Percentiles rank a stretch among this genome's conserved stretches.
Conservation (phyloP, 2,113 vertebrate species). For the Terrapene triunguis region DNA sequence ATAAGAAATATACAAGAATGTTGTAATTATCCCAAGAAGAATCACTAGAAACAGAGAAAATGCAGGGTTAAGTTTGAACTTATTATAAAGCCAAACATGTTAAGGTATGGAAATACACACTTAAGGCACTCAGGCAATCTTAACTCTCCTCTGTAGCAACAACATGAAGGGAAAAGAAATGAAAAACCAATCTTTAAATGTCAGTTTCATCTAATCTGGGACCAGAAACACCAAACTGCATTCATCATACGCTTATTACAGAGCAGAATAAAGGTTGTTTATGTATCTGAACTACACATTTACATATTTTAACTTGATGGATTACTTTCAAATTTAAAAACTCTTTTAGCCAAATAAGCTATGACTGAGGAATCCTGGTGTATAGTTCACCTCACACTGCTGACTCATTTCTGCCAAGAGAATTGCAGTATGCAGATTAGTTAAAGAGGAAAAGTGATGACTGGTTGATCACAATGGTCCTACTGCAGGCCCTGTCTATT, state of each 20-base stretch:
- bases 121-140: background rate
- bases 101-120: background rate
- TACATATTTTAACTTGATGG: background rate
- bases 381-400: background rate
- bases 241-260: background rate
- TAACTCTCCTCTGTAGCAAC: background rate
- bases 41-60: background rate
- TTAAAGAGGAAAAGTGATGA: background rate
- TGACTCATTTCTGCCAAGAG: background rate
- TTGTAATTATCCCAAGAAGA: background rate
- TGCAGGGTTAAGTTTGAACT: background rate
- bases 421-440: background rate
- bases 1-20: background rate
- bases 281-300: background rate
- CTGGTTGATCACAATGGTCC: background rate
- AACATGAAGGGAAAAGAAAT: background rate
- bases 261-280: background rate
- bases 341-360: background rate
- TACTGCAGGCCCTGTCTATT: background rate
- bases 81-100: background rate
- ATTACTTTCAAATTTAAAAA: background rate
- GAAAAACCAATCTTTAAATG: background rate
- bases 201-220: background rate
- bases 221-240: background rate
- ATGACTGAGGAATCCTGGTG: background rate